phyloP scores from a whole-genome alignment of 2,113 vertebrate species.

The Cisticola juncidis region DNA sequence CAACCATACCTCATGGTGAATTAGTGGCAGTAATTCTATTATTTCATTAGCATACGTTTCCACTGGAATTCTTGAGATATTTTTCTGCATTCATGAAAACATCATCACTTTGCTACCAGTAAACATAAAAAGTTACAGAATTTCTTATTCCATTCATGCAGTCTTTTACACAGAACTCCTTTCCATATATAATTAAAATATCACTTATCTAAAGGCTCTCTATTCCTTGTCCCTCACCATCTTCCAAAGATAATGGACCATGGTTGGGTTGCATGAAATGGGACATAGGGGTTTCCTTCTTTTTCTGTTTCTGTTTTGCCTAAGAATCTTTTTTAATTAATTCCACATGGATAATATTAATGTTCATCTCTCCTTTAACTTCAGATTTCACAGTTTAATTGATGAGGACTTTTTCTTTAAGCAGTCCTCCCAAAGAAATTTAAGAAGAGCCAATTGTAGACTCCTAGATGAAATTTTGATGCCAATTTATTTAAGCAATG shows the following conservation, averaged over 20 bases:
- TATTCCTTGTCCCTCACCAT: fast-evolving
- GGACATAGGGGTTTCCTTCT: neutral
- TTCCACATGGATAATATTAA: neutral
- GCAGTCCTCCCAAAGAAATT: neutral
- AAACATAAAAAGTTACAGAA: neutral
- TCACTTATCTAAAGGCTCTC: neutral
- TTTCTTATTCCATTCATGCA: neutral
- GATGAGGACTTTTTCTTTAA: neutral
- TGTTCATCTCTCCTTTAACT: neutral
- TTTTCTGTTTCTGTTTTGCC: neutral
- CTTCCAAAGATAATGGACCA: neutral
- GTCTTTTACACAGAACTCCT: neutral
- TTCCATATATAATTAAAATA: neutral
- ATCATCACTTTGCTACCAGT: neutral
- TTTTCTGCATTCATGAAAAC: neutral
- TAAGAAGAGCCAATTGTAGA: neutral
- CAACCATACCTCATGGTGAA: neutral
- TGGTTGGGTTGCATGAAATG: neutral
- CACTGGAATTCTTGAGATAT: neutral
- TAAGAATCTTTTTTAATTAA: neutral
- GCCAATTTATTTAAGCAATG: neutral
- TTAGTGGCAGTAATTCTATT: neutral
- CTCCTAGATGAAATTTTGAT: neutral
- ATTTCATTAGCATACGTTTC: neutral
- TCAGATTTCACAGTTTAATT: neutral